Evolutionary conservation across 2,797 vertebrate species (phyloP), one percentile per base, ranked within the genome.

Genomic region (Synanceia verrucosa): DNA sequence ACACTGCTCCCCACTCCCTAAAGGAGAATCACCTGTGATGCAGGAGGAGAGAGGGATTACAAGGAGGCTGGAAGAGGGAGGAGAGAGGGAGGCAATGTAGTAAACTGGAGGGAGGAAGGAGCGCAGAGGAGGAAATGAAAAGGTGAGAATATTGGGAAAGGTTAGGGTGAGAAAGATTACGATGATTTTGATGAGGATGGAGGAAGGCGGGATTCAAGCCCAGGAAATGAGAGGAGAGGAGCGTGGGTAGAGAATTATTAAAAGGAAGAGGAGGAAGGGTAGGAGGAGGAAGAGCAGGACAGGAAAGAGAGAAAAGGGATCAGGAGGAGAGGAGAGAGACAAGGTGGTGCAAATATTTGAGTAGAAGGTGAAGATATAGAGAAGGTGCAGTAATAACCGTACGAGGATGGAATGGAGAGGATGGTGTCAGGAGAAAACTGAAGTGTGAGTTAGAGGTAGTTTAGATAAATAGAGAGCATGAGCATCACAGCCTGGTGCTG

Each of bases 11-110:
- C 65, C 31, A 2, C 56, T 68, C 57, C 59, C 70, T 59, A 61
- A 33, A 62, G 70, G 80, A 84, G 77, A 69, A 58, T 69, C 65
- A 78, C 69, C 85, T 82, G 73, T 70, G 80, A 69, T 31, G 63
- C 41, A 57, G 76, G 77, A 89, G 69, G 52, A 78, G 66, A 76
- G 52, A 79, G 61, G 68, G 81, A 71, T 53, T 67, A 74, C 33
- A 14, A 52, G 63, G 68, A 80, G 51, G 47, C 43, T 61, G 66
- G 64, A 60, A 9, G 63, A 53, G 51, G 60, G 21, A 26, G 19
- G 52, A 34, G 53, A 46, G 43, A 29, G 33, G 61, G 58, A 28
- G n/a, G 46, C 9, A 11, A 33, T 29, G 43, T 2, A 41, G 65
- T 29, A 73, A 3, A 62, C 59, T 5, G 41, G 21, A 33, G n/a